These are phyloP conservation scores for Neotoma lepida DNA, from an alignment of 2,113 vertebrate species.

Conservation along the genomic window DNA sequence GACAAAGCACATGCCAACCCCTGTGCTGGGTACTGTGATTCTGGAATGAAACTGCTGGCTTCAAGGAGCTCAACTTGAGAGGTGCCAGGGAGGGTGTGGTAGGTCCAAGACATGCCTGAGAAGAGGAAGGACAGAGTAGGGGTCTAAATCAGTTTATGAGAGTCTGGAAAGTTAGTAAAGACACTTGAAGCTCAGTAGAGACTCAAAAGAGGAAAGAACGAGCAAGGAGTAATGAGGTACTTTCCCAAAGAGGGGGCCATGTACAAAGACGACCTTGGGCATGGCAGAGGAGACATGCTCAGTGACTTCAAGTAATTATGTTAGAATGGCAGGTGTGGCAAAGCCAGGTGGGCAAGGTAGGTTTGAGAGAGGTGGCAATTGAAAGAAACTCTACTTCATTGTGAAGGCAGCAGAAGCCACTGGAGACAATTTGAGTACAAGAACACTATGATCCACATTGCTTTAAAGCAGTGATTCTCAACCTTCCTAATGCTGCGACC, in stretches of 20 bases:
- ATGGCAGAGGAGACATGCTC: neutral
- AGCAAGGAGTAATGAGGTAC: neutral
- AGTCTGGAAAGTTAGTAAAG: neutral
- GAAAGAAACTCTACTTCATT: constrained; percentile 10
- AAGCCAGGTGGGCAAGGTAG: neutral
- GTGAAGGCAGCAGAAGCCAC: neutral
- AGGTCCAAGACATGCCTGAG: neutral
- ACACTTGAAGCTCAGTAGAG: neutral
- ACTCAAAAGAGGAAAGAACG: neutral
- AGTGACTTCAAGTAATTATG: neutral
- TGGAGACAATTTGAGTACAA: neutral
- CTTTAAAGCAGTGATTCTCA: neutral
- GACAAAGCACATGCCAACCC: neutral
- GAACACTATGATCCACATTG: neutral
- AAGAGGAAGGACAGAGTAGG: neutral
- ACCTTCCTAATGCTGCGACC: neutral
- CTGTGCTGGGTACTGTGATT: neutral
- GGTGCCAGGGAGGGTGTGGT: neutral
- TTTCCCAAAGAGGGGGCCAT: neutral
- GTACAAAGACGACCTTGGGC: neutral
- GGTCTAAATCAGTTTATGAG: neutral
- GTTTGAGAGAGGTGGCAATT: neutral
- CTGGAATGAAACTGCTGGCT: neutral
- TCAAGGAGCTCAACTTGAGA: neutral
- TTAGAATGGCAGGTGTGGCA: neutral